phyloP scores from a whole-genome alignment of 2,113 vertebrate species.

The Tauraco erythrolophus region DNA sequence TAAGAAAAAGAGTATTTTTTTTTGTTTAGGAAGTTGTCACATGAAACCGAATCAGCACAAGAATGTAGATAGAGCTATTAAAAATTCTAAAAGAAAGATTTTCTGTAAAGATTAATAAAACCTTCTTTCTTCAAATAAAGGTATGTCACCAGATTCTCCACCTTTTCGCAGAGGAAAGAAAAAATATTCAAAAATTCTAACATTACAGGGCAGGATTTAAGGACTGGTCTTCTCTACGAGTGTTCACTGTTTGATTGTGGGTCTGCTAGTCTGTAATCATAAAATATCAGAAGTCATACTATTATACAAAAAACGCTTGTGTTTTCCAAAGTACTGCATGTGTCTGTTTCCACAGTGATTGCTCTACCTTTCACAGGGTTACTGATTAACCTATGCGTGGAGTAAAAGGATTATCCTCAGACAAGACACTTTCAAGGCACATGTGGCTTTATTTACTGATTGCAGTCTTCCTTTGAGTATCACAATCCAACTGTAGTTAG shows the following conservation, averaged over 20 bases:
- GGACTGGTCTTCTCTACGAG: not conserved
- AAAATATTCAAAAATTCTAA: not conserved
- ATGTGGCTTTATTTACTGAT: not conserved
- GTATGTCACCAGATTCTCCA: not conserved
- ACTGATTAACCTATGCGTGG: not conserved
- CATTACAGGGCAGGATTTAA: not conserved
- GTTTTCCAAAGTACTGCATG: not conserved
- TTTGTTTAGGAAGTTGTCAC: not conserved
- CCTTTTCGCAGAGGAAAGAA: not conserved
- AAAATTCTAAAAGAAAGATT: not conserved
- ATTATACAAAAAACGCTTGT: not conserved
- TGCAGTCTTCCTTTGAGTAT: not conserved
- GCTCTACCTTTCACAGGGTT: not conserved
- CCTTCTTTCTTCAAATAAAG: not conserved
- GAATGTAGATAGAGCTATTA: not conserved
- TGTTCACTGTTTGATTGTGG: not conserved
- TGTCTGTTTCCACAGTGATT: not conserved
- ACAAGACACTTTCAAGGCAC: not conserved
- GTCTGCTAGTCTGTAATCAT: not conserved
- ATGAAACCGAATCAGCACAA: not conserved
- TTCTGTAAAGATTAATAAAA: not conserved
- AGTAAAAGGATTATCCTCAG: not conserved
- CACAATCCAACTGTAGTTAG: not conserved
- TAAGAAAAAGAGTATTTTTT: not conserved
- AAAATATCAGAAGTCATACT: not conserved